A percentile compares a stretch with the other conserved stretches of the same genome.
These are phyloP conservation scores for Crossaster papposus DNA, from an alignment of 53 echinoderm and acorn worm genomes.

Conservation along the genomic window DNA sequence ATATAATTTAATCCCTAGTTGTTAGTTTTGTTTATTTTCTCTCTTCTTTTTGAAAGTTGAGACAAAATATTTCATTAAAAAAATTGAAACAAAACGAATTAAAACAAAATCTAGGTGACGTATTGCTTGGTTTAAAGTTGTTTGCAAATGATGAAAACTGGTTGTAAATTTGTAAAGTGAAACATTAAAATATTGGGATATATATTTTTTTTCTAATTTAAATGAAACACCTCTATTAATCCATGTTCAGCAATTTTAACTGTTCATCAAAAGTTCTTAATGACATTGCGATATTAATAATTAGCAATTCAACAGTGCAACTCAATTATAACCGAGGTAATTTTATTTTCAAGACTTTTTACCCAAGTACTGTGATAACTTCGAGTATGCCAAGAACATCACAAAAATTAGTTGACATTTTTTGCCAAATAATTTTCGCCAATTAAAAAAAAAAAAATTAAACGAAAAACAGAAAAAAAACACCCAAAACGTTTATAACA, in stretches of 20 bases:
- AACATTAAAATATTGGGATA: not conserved
- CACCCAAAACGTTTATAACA: too few relatives aligned
- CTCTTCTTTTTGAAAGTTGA: not conserved
- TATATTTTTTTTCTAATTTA: not conserved
- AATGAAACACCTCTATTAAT: not conserved
- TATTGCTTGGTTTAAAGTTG: not conserved
- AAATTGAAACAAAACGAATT: not conserved
- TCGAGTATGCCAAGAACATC: not conserved
- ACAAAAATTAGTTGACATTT: not conserved
- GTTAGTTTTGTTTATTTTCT: not conserved
- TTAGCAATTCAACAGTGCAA: not conserved
- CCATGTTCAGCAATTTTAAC: not conserved
- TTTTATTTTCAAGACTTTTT: not conserved
- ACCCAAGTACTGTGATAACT: not conserved
- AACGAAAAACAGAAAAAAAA: too few relatives aligned
- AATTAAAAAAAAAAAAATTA: too few relatives aligned
- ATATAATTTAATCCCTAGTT: not conserved
- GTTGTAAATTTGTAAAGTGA: not conserved
- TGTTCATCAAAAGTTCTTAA: not conserved
- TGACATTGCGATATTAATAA: not conserved
- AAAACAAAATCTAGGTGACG: not conserved
- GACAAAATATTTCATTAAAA: too few relatives aligned
- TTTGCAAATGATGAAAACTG: not conserved
- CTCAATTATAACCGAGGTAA: not conserved
- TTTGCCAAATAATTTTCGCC: not conserved